Evolutionary conservation across 2,888 invertebrate genomes (phyloP).

Genomic region (Cybosia mesomella): DNA sequence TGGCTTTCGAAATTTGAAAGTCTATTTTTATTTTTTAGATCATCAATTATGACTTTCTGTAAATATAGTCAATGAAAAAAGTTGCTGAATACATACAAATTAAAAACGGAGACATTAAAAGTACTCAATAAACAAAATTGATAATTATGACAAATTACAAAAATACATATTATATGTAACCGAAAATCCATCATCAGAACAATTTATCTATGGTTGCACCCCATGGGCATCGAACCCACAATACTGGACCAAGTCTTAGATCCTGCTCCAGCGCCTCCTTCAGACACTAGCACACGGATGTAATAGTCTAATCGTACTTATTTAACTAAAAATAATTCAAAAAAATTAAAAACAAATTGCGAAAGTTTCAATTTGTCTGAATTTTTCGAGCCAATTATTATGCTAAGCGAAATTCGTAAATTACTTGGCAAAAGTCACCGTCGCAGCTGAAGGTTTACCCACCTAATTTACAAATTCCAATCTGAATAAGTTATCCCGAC

Average conservation of each 20-base stretch:
- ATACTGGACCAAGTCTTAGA: too few relatives aligned
- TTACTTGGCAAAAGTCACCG: not conserved
- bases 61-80: not conserved
- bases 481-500: constrained; percentile 5
- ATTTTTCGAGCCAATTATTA: not conserved
- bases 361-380: not conserved
- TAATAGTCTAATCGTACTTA: too few relatives aligned
- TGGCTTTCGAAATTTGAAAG: constrained; percentile 14
- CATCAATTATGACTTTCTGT: not conserved
- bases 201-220: too few relatives aligned
- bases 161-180: too few relatives aligned
- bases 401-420: constrained; percentile 1
- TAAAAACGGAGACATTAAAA: too few relatives aligned
- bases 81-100: too few relatives aligned
- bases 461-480: constrained; percentile 6
- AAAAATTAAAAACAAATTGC: not conserved
- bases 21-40: not conserved
- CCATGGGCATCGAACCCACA: too few relatives aligned
- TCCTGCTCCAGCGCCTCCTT: too few relatives aligned
- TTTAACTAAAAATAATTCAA: not conserved
- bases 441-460: not conserved
- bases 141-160: too few relatives aligned
- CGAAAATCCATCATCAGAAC: too few relatives aligned
- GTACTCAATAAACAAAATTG: too few relatives aligned
- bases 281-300: too few relatives aligned